Evolutionary conservation across 2,797 vertebrate genomes (phyloP).

Genomic region (Lutjanus campechanus): DNA sequence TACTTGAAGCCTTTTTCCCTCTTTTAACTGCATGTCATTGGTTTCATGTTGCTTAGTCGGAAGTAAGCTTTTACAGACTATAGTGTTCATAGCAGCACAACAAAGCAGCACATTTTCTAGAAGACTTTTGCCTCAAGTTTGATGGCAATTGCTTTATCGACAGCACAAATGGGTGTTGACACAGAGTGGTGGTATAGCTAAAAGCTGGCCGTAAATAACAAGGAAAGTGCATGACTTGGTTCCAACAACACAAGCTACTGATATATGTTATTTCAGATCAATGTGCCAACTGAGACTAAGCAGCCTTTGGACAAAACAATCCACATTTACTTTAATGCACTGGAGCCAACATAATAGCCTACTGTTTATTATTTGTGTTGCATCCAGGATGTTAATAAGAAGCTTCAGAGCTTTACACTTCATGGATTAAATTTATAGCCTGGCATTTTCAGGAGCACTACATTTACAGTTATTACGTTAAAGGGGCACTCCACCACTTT

Average conservation of each 20-base stretch:
- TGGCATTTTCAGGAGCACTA: constrained; percentile 15
- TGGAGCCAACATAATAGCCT: neutral
- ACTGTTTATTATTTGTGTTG: constrained; percentile 1
- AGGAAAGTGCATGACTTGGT: neutral
- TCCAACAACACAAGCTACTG: constrained; percentile 6
- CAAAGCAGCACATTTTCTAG: neutral
- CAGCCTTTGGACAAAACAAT: neutral
- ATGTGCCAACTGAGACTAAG: neutral
- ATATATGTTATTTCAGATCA: constrained; percentile 12
- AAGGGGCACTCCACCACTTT: neutral
- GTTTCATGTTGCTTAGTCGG: neutral
- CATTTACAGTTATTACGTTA: neutral
- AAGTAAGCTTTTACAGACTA: neutral
- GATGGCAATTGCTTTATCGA: constrained; percentile 6
- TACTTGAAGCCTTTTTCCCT: neutral
- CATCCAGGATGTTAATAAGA: constrained; percentile 1
- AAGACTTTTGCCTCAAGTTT: constrained; percentile 7
- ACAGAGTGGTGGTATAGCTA: neutral
- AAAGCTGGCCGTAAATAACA: constrained; percentile 22
- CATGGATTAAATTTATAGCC: constrained; percentile 2
- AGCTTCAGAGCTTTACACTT: neutral
- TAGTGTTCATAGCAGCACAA: neutral
- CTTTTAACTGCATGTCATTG: neutral
- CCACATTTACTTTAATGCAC: neutral
- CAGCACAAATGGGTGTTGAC: constrained; percentile 13